Evolutionary conservation across 2,113 vertebrate species (phyloP).

Genomic region (Peromyscus polionotus): DNA sequence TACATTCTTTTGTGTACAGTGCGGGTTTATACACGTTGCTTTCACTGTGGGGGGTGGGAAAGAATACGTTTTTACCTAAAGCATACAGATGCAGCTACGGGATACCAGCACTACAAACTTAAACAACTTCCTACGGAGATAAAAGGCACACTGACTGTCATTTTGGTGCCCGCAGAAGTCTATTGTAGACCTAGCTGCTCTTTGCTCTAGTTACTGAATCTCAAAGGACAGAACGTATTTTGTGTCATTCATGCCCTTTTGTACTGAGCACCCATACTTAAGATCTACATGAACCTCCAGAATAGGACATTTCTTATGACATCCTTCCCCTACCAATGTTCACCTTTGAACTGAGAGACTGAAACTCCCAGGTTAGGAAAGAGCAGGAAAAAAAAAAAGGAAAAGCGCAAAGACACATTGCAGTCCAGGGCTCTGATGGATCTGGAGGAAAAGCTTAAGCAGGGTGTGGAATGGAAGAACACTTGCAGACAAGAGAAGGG

Average conservation of each 20-base stretch:
- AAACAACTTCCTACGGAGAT: background rate
- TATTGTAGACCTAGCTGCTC: background rate
- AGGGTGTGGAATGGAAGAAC: background rate
- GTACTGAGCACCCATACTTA: background rate
- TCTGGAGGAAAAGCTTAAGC: background rate
- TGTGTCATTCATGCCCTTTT: background rate
- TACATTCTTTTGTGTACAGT: background rate
- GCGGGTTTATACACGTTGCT: background rate
- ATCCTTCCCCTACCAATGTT: background rate
- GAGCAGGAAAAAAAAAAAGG: background rate
- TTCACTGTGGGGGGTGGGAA: background rate
- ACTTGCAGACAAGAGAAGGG: background rate
- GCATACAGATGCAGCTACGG: background rate
- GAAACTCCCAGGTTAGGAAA: background rate
- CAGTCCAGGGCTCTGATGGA: background rate
- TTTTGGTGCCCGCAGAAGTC: background rate
- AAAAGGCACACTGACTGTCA: background rate
- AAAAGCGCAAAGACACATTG: background rate
- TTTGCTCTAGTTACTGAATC: constrained; percentile 12
- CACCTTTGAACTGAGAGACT: background rate
- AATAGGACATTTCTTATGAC: background rate
- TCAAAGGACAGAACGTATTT: constrained; percentile 23
- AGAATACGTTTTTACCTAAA: background rate
- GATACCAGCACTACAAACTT: background rate
- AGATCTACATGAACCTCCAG: background rate